Base-by-base conservation (phyloP, 2,113 vertebrate species). In the Eira barbara region DNA sequence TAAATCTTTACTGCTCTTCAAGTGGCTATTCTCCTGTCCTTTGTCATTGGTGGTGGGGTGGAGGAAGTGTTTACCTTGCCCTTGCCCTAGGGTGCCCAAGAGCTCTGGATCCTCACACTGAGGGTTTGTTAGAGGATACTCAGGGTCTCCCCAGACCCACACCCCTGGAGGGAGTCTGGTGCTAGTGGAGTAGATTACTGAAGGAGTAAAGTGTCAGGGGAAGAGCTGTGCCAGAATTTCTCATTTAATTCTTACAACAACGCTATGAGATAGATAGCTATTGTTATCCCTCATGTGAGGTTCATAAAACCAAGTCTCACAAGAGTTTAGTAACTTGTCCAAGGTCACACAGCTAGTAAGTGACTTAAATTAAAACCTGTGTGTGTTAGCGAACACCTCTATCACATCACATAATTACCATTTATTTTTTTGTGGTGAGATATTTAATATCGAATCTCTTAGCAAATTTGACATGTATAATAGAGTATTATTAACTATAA, bases 21-120 rank as follows among this genome's bases (percentile, higher is more conserved):
- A 98, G 0, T 99, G 99, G 14, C 99, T 99, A 1, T 99, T 99
- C 98, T 99, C 99, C 99, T 99, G 98, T 98, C 98, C 99, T 95
- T 99, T 99, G 98, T 99, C 98, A 91, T 99, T 99, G 93, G 98
- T 98, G 91, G 99, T 79, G 98, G 87, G 92, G 97, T 97, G 96
- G 86, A 97, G 21, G 83, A 92, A 73, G 59, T 82, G 21, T 85
- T 87, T 67, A 98, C 98, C 89, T 98, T 98, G 39, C 87, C 98
- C 89, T 98, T 97, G n/a, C 87, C 98, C 86, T 99, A 99, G 94
- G 98, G 98, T 98, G 98, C 99, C 81, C 99, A 99, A 92, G 99
- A 99, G 98, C 98, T 96, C 98, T 99, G 99, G 98, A 99, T 99
- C 95, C 99, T 99, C 99, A 99, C 99, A 97, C 96, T 98, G 94